These are phyloP conservation scores for Morelia viridis DNA, from an alignment of 2,797 vertebrate genomes.

Conservation along the genomic window DNA sequence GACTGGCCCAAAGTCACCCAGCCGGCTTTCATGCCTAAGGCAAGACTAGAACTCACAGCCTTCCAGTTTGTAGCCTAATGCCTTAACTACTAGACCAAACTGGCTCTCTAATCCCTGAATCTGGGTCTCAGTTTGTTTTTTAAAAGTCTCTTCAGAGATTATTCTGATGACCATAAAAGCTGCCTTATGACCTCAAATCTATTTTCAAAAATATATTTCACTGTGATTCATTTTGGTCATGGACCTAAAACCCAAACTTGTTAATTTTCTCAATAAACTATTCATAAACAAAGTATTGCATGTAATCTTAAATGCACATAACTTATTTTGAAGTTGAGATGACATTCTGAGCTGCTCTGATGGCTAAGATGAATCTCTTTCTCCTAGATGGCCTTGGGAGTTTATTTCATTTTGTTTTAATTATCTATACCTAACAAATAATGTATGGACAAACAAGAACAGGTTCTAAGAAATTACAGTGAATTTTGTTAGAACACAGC, in stretches of 20 bases:
- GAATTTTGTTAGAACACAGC: neutral
- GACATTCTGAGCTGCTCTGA: neutral
- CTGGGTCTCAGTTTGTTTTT: too few relatives aligned
- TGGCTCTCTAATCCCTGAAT: too few relatives aligned
- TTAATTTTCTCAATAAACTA: neutral
- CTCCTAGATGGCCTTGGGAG: neutral
- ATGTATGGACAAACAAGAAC: neutral
- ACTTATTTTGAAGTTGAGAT: neutral
- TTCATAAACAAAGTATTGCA: neutral
- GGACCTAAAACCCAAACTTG: neutral
- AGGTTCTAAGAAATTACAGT: neutral
- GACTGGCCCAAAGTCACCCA: too few relatives aligned
- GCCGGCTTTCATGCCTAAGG: too few relatives aligned
- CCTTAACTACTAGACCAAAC: too few relatives aligned
- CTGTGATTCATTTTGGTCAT: neutral
- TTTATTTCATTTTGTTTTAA: neutral
- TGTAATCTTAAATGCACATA: neutral
- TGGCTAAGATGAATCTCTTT: neutral
- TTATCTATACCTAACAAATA: neutral
- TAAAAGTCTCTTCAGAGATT: too few relatives aligned
- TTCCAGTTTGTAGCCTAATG: too few relatives aligned
- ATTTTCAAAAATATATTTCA: too few relatives aligned
- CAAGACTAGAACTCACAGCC: too few relatives aligned
- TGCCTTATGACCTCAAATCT: too few relatives aligned
- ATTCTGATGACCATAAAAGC: too few relatives aligned